These are phyloP conservation scores for Actinemys pallida DNA, from an alignment of 2,113 vertebrate species.

Conservation along the genomic window DNA sequence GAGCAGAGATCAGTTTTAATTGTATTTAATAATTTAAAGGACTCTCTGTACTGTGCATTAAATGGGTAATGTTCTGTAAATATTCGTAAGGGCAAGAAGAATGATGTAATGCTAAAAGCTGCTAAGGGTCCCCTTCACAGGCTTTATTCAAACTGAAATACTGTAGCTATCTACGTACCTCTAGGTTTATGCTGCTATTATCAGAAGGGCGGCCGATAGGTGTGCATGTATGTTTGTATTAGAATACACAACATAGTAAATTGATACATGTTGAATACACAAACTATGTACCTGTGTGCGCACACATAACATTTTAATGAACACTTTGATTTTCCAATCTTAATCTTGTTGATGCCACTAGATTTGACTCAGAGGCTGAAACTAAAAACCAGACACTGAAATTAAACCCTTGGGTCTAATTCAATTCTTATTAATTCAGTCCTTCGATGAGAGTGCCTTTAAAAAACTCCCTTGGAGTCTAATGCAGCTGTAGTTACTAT, in stretches of 20 bases:
- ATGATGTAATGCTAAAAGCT: neutral
- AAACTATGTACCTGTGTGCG: neutral
- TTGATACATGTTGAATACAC: neutral
- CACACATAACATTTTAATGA: neutral
- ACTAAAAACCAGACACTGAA: conserved; percentile 62
- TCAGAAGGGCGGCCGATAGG: neutral
- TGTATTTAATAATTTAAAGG: conserved; percentile 30
- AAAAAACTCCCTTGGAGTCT: accelerated
- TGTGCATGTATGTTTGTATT: neutral
- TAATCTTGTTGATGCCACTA: neutral
- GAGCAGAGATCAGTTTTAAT: neutral
- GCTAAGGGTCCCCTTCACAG: neutral
- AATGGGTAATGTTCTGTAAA: neutral
- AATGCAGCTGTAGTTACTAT: accelerated
- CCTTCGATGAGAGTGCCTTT: neutral
- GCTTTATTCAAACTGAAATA: neutral
- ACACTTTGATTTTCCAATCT: neutral
- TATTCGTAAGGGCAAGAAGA: neutral
- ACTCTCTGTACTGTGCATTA: neutral
- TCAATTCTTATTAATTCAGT: conserved; percentile 21
- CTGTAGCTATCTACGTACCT: accelerated
- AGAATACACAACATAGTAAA: neutral
- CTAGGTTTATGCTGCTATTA: neutral
- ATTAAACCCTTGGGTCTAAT: conserved; percentile 33
- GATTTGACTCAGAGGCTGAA: conserved; percentile 17